phyloP scores from a whole-genome alignment of 35 echinoderm and acorn worm genomes.

The Holothuria glaberrima region DNA sequence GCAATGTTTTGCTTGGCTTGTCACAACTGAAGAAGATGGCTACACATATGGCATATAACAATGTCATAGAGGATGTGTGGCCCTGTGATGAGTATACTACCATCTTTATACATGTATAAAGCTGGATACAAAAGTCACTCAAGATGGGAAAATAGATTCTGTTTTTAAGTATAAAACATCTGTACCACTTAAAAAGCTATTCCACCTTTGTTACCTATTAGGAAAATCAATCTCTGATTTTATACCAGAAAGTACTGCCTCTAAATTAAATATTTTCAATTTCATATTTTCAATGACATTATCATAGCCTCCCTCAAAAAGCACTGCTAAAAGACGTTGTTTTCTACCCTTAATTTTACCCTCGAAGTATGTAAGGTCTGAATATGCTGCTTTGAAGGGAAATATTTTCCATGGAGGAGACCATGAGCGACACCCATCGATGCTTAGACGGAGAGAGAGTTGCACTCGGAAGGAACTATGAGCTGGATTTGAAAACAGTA shows the following conservation, averaged over 20 bases:
- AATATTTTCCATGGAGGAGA: constrained; percentile 72
- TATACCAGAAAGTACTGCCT: constrained; percentile 57
- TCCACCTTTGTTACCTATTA: constrained; percentile 23
- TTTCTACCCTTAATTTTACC: not conserved
- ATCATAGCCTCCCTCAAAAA: constrained; percentile 61
- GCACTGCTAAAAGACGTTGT: constrained; percentile 36
- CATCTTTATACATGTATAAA: too few species aligned
- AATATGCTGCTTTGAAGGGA: constrained; percentile 84
- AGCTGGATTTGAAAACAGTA: constrained; percentile 92
- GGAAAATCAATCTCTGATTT: constrained; percentile 10
- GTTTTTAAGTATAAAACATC: too few species aligned
- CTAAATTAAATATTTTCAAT: constrained; percentile 67
- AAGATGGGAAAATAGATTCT: too few species aligned
- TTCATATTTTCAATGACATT: constrained; percentile 43
- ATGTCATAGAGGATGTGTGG: too few species aligned
- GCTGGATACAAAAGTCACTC: too few species aligned
- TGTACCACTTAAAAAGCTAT: too few species aligned
- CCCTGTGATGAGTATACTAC: too few species aligned
- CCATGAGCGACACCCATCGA: constrained; percentile 83
- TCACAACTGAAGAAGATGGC: too few species aligned
- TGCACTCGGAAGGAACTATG: constrained; percentile 60
- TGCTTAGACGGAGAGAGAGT: constrained; percentile 89
- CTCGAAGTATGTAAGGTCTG: constrained; percentile 82
- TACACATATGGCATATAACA: too few species aligned
- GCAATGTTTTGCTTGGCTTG: too few species aligned